These are phyloP conservation scores for Naso thynnoides DNA, from an alignment of 2,797 vertebrate genomes.

Conservation along the genomic window DNA sequence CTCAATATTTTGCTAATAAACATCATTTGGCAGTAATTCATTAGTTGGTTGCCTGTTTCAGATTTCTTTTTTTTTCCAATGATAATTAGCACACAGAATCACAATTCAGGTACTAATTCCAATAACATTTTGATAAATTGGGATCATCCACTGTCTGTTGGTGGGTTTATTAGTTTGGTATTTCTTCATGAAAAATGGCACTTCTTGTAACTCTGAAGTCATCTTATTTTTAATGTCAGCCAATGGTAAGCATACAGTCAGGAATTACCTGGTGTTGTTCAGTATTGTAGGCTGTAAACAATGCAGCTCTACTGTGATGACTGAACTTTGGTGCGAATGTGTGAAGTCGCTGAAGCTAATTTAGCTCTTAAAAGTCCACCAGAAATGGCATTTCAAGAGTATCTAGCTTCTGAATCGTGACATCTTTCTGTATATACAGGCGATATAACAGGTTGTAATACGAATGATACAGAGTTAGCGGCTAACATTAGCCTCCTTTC, in stretches of 20 bases:
- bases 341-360: not conserved
- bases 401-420: too few relatives aligned
- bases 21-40: not conserved
- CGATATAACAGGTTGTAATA: too few relatives aligned
- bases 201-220: not conserved
- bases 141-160: not conserved
- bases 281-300: not conserved
- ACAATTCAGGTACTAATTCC: not conserved
- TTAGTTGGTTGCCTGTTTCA: not conserved
- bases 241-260: not conserved
- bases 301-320: not conserved
- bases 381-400: too few relatives aligned
- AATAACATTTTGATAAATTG: not conserved
- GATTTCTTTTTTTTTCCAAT: not conserved
- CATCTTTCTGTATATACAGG: too few relatives aligned
- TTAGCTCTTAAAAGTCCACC: too few relatives aligned
- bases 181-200: too few relatives aligned
- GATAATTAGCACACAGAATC: not conserved
- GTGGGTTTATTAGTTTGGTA: not conserved
- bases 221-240: not conserved
- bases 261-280: not conserved
- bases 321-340: not conserved
- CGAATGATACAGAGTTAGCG: too few relatives aligned
- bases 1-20: not conserved
- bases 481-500: too few relatives aligned